A percentile compares a stretch with the other conserved stretches of the same genome.
phyloP scores from a whole-genome alignment of 2,888 invertebrate species.

The Parthenolecanium corni region DNA sequence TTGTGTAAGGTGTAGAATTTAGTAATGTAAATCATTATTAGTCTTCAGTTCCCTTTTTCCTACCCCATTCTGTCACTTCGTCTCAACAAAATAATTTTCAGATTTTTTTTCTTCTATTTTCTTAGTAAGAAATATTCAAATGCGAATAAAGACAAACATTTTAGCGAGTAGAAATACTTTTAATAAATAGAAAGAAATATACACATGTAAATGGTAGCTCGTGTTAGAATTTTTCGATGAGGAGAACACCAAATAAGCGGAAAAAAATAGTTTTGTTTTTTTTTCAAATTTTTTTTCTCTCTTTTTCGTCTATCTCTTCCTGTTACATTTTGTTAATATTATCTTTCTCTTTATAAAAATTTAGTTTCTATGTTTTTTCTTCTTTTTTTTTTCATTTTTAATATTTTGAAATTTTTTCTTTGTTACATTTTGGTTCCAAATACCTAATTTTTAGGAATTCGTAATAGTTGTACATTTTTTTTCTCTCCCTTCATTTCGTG shows the following conservation, averaged over 20 bases:
- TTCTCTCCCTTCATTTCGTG: background rate
- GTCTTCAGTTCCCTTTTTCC: background rate
- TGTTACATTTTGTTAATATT: constrained; percentile 22
- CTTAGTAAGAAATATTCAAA: background rate
- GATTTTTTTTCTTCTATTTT: constrained; percentile 8
- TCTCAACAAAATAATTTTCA: too few species aligned
- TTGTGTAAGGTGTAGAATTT: constrained; percentile 26
- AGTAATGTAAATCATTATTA: constrained; percentile 23
- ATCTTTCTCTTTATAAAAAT: constrained; percentile 3
- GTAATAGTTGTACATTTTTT: constrained; percentile 1
- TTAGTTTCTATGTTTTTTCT: too few species aligned
- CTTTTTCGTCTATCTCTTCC: constrained; percentile 8
- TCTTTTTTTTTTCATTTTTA: constrained; percentile 8
- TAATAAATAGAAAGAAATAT: background rate
- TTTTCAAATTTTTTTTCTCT: background rate
- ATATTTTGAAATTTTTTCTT: constrained; percentile 9
- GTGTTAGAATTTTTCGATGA: background rate
- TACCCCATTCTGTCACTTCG: too few species aligned
- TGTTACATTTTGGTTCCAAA: background rate
- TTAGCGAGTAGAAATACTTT: too few species aligned
- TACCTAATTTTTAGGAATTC: too few species aligned
- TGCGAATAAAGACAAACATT: too few species aligned
- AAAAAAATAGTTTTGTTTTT: constrained; percentile 4
- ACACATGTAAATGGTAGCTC: background rate
- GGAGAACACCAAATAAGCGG: constrained; percentile 16